Percentiles rank a stretch among this genome's conserved stretches.
phyloP scores from a whole-genome alignment of 2,888 invertebrate genomes.

The Eurois occulta region DNA sequence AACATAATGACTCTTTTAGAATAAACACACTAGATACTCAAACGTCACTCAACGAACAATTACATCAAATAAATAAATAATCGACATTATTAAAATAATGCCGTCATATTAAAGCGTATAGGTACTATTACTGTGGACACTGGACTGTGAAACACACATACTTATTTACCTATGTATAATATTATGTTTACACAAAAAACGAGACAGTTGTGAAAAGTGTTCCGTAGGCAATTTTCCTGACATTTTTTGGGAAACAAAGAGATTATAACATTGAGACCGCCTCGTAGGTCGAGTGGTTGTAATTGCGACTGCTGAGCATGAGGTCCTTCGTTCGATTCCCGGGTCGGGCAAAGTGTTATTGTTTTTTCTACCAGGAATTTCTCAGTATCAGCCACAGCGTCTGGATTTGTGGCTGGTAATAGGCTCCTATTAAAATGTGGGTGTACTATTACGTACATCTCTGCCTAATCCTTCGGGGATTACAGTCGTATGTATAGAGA shows the following conservation, averaged over 20 bases:
- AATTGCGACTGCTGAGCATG: too few relatives aligned
- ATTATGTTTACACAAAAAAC: slow-evolving; percentile 35
- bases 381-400: too few relatives aligned
- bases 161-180: slow-evolving; percentile 25
- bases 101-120: slow-evolving; percentile 38
- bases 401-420: too few relatives aligned
- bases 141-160: slow-evolving; percentile 56
- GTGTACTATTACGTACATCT: too few relatives aligned
- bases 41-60: slow-evolving; percentile 19
- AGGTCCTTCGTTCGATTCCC: too few relatives aligned
- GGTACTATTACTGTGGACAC: slow-evolving; percentile 54
- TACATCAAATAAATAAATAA: slow-evolving; percentile 53
- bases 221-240: not conserved
- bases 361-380: too few relatives aligned
- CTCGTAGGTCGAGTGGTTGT: too few relatives aligned
- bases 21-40: slow-evolving; percentile 22
- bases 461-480: too few relatives aligned
- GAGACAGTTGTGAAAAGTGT: not conserved
- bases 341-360: too few relatives aligned
- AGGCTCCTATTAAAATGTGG: too few relatives aligned
- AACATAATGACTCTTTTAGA: slow-evolving; percentile 7
- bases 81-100: slow-evolving; percentile 63
- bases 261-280: too few relatives aligned
- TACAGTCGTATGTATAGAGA: too few relatives aligned
- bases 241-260: not conserved